These are phyloP conservation scores for Motacilla tschutschensis DNA, from an alignment of 2,113 vertebrate genomes.

Conservation along the genomic window DNA sequence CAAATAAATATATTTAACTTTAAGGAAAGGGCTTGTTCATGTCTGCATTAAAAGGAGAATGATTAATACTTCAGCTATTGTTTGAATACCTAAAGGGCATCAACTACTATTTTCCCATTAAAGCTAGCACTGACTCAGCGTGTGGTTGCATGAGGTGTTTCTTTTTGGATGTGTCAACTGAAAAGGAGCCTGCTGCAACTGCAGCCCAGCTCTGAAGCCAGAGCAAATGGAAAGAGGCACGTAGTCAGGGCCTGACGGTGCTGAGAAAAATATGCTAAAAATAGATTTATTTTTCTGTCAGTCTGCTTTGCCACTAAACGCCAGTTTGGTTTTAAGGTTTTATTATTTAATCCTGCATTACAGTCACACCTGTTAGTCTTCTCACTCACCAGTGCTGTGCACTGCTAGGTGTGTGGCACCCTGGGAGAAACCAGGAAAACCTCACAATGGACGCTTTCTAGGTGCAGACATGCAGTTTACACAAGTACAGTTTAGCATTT, in stretches of 20 bases:
- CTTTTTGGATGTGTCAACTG: not conserved
- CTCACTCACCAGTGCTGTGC: not conserved
- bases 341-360: slow-evolving; percentile 8
- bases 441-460: slow-evolving; percentile 6
- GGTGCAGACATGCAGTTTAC: not conserved
- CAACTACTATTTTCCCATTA: slow-evolving; percentile 22
- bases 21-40: slow-evolving; percentile 27
- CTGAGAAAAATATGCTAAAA: not conserved
- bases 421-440: slow-evolving; percentile 23
- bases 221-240: not conserved
- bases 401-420: not conserved
- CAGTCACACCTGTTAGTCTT: slow-evolving; percentile 1
- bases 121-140: not conserved
- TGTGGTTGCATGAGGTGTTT: slow-evolving; percentile 34
- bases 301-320: not conserved
- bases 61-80: slow-evolving; percentile 50
- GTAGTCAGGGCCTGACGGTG: slow-evolving; percentile 11
- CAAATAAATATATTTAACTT: slow-evolving; percentile 16
- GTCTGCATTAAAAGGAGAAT: not conserved
- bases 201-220: not conserved
- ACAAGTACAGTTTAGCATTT: not conserved
- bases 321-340: not conserved
- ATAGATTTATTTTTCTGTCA: not conserved
- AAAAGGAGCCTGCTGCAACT: not conserved
- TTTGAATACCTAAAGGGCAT: slow-evolving; percentile 27